Evolutionary conservation across 2,113 vertebrate species (phyloP), one percentile per base, ranked within the genome.

Genomic region (Callaeas wilsoni): DNA sequence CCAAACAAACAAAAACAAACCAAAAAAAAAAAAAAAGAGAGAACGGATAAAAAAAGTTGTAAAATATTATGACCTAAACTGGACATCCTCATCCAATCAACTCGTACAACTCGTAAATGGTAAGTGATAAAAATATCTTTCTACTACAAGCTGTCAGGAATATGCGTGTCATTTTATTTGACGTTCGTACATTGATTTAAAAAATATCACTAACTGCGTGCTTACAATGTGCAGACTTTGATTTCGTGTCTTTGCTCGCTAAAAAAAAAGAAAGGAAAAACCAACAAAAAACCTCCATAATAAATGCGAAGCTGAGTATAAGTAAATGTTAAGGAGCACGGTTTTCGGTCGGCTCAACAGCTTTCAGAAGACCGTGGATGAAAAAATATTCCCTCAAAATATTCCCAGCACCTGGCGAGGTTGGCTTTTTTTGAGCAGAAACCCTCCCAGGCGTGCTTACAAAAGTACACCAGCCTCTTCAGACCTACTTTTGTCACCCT

Each of bases 111-210:
- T 94, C 29, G 25, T 95, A 95, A 94, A 96, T 95, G 97, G 97
- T 97, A 97, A 97, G 97, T 96, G 83, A 93, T 95, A 88, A 91
- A 94, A 76, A 89, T n/a, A 84, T 88, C 55, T 94, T 90, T 92
- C 84, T 92, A 81, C 53, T 88, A 81, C 84, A 83, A 95, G 75
- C 59, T 94, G 96, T 94, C 87, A 90, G 80, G 77, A 94, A 84
- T 91, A 94, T 63, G 77, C 69, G 70, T 87, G 82, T 56, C 84
- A 59, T 96, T 96, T 93, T 95, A 93, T 91, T 96, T 97, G 90
- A 94, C 89, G 63, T 96, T 96, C 14, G 4, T 68, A 50, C 49
- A 47, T 84, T 90, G 94, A 87, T 97, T 96, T 95, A 1, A 90
- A 96, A 96, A 96, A 94, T 87, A 91, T 37, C 81, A 74, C 46